phyloP scores from a whole-genome alignment of 2,797 vertebrate species.

The Anguilla pacifica region DNA sequence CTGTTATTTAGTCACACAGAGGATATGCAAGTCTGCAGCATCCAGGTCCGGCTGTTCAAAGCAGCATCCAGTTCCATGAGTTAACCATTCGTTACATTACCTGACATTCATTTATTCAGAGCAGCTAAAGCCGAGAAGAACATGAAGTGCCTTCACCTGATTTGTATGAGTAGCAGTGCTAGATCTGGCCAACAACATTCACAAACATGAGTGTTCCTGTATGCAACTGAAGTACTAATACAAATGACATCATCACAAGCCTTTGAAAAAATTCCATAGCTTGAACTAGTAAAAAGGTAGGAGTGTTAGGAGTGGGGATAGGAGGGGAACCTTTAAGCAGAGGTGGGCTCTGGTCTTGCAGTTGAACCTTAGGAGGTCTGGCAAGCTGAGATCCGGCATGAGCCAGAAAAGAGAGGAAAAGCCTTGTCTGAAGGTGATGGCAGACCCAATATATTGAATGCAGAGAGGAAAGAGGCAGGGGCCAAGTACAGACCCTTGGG shows the following conservation, averaged over 20 bases:
- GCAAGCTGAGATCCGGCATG: background rate
- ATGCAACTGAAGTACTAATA: background rate
- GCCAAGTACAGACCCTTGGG: background rate
- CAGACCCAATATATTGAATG: background rate
- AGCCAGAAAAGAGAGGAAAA: background rate
- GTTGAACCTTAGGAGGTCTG: background rate
- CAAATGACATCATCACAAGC: too few species aligned
- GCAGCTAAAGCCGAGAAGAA: background rate
- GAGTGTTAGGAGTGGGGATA: background rate
- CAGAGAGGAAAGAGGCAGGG: background rate
- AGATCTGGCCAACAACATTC: background rate
- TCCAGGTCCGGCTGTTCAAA: background rate
- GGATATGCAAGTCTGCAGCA: background rate
- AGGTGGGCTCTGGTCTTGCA: background rate
- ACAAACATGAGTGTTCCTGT: background rate
- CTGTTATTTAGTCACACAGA: background rate
- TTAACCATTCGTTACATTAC: background rate
- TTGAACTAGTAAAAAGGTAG: background rate
- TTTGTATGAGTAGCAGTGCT: too few species aligned
- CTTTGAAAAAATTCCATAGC: background rate
- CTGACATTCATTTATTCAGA: background rate
- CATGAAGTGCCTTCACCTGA: background rate
- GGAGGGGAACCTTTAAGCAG: background rate
- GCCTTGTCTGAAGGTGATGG: background rate
- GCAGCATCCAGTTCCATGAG: background rate